Conservation (phyloP, 1,140 invertebrate species). For the Drosophila virilis region DNA sequence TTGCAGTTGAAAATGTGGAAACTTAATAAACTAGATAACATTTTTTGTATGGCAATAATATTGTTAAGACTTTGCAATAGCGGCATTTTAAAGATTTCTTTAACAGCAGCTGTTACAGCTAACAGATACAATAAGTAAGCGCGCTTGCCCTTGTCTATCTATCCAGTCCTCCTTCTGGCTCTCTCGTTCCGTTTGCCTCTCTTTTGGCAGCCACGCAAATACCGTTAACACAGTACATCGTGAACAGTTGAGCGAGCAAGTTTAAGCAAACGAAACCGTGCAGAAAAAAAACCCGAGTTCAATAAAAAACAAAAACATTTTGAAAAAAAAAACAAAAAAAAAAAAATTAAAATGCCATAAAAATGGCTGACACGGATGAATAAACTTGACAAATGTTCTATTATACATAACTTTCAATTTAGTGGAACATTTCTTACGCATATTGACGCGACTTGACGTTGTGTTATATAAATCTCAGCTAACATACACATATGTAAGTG, state of each 20-base stretch:
- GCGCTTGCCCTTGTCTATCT: slow-evolving; percentile 17
- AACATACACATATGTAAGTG: slow-evolving; percentile 44
- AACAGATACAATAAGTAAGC: slow-evolving; percentile 11
- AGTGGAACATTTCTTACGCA: slow-evolving; percentile 1
- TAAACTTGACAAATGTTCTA: slow-evolving; percentile 19
- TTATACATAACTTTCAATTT: background rate
- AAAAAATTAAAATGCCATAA: slow-evolving; percentile 33
- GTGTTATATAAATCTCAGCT: slow-evolving; percentile 73
- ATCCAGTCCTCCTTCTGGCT: slow-evolving; percentile 6
- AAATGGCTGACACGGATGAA: slow-evolving; percentile 47
- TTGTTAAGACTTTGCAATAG: background rate
- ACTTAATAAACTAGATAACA: too few relatives aligned
- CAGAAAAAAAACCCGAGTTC: slow-evolving; percentile 21
- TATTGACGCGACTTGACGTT: slow-evolving; percentile 53
- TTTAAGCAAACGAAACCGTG: slow-evolving; percentile 41
- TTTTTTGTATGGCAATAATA: background rate
- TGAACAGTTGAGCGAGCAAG: slow-evolving; percentile 77
- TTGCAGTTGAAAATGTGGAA: too few relatives aligned
- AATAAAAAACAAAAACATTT: slow-evolving; percentile 12
- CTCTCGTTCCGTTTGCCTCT: slow-evolving; percentile 18
- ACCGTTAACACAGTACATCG: slow-evolving; percentile 76
- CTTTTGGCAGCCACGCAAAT: slow-evolving; percentile 57
- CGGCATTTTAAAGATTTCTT: background rate
- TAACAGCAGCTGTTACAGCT: slow-evolving; percentile 17
- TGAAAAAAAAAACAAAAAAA: slow-evolving; percentile 15